Evolutionary conservation across 2,888 invertebrate species (phyloP), one percentile per base, ranked within the genome.

Genomic region (Netelia virgata): DNA sequence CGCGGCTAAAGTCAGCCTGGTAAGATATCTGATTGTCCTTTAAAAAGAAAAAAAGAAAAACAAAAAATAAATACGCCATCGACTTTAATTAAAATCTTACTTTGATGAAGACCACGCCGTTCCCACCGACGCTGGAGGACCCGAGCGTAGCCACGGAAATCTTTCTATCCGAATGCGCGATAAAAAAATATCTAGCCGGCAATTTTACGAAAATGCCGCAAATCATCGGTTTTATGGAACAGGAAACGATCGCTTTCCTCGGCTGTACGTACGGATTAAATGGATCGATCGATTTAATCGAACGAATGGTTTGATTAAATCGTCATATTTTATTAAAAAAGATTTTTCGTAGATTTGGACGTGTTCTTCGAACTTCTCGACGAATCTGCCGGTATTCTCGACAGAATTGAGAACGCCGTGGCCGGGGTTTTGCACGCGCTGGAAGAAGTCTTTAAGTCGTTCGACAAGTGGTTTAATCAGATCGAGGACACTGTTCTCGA

Each of bases 81-180:
- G 36, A 36, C 6, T 36, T 36, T 36, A 36, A 36, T 36, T 1
- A 6, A 9, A 16, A 9, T 64, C 16, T 9, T 41, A 18, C 16
- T 1, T 18, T 64, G 8, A 10, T 18, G 6, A 10, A 64, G 70
- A 18, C 70, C 1, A 90, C 94, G 61, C 89, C 93, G 84, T 95
- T 94, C 89, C 94, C 94, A n/a, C 95, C 95, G 88, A 94, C 94
- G 18, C 93, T 95, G 3, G 94, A 94, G 61, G 86, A 94, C 63
- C 94, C 94, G 86, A 91, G 92, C 8, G 78, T 94, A 14, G 92
- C 92, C 0, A 93, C 94, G 57, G 94, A 94, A 91, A 94, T 94
- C 3, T 95, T 95, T 88, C 87, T 95, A 20, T 90, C 93, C 9
- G 93, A 94, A 69, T 91, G 93, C 10, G 93, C 95, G 0, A 92